A percentile compares a stretch with the other conserved stretches of the same genome.
These are phyloP conservation scores for Operophtera brumata DNA, from an alignment of 2,888 invertebrate genomes.

Conservation along the genomic window DNA sequence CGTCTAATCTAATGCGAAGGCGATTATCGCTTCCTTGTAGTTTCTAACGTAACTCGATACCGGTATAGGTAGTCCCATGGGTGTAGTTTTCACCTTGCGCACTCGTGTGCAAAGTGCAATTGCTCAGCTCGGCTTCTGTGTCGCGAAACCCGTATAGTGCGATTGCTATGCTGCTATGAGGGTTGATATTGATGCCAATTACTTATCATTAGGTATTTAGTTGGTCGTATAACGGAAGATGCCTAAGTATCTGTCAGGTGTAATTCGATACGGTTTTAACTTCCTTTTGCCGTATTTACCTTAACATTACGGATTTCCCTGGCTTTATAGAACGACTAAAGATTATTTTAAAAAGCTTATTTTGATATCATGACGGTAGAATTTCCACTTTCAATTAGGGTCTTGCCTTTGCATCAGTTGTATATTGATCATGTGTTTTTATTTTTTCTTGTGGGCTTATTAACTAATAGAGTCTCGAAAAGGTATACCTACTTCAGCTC, in stretches of 20 bases:
- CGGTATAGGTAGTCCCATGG: constrained; percentile 28
- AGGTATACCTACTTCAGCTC: no score
- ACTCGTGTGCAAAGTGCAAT: constrained; percentile 50
- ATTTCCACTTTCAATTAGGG: no score
- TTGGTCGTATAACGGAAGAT: constrained; percentile 13
- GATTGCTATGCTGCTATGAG: constrained; percentile 7
- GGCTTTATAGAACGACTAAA: no score
- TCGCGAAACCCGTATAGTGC: constrained; percentile 24
- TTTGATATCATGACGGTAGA: no score
- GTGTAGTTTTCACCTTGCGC: constrained; percentile 42
- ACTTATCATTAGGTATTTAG: neutral
- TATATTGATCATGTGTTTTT: no score
- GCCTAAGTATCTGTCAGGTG: constrained; percentile 4
- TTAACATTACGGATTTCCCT: neutral
- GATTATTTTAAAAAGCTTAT: no score
- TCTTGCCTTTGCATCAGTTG: no score
- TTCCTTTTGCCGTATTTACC: neutral
- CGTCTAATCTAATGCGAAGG: neutral
- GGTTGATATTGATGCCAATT: constrained; percentile 12
- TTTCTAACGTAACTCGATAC: constrained; percentile 12
- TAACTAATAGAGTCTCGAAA: no score
- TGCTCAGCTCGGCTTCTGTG: constrained; percentile 23
- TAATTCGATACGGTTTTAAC: neutral
- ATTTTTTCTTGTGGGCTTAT: no score
- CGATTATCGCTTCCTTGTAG: constrained; percentile 17